Conservation (phyloP, 2,888 invertebrate genomes). For the Morinoia aosen region DNA sequence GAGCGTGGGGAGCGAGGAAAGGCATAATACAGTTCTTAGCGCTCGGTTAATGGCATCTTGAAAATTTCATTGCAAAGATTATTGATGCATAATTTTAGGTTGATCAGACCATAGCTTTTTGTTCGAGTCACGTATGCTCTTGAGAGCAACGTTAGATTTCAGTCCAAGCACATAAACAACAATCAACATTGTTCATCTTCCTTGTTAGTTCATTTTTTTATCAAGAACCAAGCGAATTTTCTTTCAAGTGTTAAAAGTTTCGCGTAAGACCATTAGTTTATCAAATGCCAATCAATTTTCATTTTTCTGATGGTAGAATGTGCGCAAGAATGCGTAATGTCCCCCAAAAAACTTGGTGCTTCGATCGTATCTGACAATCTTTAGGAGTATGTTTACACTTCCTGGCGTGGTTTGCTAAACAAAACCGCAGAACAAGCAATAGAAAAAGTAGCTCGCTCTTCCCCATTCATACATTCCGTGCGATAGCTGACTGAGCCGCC, state of each 20-base stretch:
- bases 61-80: neutral
- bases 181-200: neutral
- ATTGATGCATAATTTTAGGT: neutral
- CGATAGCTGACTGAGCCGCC: constrained; percentile 44
- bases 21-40: neutral
- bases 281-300: constrained; percentile 33
- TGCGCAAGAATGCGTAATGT: constrained; percentile 30
- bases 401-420: constrained; percentile 40
- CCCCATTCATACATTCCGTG: constrained; percentile 51
- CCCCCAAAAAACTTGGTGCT: neutral
- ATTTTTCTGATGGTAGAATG: constrained; percentile 1
- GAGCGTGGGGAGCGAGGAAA: neutral
- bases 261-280: neutral
- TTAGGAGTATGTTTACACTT: constrained; percentile 49
- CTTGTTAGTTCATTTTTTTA: neutral
- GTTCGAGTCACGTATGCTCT: neutral
- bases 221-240: neutral
- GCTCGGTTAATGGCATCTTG: neutral
- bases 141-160: neutral
- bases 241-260: neutral
- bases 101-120: neutral
- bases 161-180: neutral
- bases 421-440: constrained; percentile 41
- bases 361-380: constrained; percentile 51
- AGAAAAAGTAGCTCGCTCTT: constrained; percentile 40